Conservation (phyloP, 2,113 vertebrate genomes). For the Halcyon senegalensis region DNA sequence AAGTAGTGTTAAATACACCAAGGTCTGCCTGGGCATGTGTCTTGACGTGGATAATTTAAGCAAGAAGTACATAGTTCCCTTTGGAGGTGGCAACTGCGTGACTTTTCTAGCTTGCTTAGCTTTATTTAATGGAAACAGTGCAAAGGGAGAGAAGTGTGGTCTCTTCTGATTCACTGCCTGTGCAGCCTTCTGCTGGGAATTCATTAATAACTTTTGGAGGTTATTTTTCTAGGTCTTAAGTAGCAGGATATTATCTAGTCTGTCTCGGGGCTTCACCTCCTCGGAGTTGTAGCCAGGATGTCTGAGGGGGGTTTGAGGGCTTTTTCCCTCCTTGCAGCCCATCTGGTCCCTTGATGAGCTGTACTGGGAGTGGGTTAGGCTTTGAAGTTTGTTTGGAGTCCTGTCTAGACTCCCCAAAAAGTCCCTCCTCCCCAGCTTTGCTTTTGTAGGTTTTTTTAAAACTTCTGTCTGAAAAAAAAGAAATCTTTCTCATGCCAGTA, state of each 20-base stretch:
- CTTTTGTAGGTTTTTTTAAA: not conserved
- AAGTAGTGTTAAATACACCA: not conserved
- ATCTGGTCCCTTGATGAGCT: slow-evolving; percentile 19
- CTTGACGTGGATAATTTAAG: not conserved
- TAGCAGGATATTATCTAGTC: slow-evolving; percentile 29
- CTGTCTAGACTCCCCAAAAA: slow-evolving; percentile 41
- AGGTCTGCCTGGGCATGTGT: not conserved
- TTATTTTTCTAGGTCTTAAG: slow-evolving; percentile 21
- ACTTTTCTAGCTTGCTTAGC: not conserved
- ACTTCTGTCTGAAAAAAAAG: not conserved
- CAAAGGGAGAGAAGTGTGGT: not conserved
- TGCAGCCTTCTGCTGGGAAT: not conserved
- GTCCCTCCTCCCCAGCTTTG: not conserved
- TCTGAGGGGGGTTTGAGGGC: not conserved
- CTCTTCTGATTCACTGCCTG: not conserved
- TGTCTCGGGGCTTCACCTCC: not conserved
- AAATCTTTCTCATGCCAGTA: not conserved
- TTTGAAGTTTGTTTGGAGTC: slow-evolving; percentile 61
- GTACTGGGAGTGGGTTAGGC: not conserved
- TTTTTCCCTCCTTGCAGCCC: not conserved
- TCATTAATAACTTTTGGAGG: not conserved
- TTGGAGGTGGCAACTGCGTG: not conserved
- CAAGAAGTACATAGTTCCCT: accelerated
- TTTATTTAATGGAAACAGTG: not conserved
- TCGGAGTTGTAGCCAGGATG: not conserved